Conservation (phyloP, 2,113 vertebrate genomes). For the Sciurus niger region DNA sequence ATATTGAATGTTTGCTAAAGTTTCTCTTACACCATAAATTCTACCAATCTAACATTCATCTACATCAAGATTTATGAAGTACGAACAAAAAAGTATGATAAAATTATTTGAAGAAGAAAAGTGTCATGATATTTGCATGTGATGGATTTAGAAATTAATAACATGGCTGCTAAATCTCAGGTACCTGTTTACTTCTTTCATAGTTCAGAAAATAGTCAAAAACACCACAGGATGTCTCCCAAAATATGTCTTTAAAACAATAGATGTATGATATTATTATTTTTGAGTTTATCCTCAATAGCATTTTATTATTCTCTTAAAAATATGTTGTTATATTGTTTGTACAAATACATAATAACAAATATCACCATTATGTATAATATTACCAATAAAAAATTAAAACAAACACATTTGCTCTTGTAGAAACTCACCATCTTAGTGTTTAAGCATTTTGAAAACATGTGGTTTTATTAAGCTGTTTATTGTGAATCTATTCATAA, state of each 20-base stretch:
- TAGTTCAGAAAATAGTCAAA: slow-evolving; percentile 8
- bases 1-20: neutral
- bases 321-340: too few species aligned
- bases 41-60: neutral
- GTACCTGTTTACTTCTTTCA: neutral
- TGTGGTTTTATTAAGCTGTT: neutral
- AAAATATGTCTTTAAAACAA: neutral
- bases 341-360: too few species aligned
- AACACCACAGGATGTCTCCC: neutral
- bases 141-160: neutral
- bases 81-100: neutral
- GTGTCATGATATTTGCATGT: neutral
- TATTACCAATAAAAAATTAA: too few species aligned
- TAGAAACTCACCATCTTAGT: neutral
- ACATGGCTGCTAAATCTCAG: neutral
- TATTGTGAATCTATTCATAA: neutral
- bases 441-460: neutral
- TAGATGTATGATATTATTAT: neutral
- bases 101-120: neutral
- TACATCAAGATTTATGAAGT: neutral
- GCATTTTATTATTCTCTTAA: neutral
- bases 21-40: neutral
- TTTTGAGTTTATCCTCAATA: neutral
- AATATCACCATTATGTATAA: too few species aligned
- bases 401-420: neutral